Evolutionary conservation across 1,140 invertebrate genomes (phyloP).

Genomic region (Ips nitidus): DNA sequence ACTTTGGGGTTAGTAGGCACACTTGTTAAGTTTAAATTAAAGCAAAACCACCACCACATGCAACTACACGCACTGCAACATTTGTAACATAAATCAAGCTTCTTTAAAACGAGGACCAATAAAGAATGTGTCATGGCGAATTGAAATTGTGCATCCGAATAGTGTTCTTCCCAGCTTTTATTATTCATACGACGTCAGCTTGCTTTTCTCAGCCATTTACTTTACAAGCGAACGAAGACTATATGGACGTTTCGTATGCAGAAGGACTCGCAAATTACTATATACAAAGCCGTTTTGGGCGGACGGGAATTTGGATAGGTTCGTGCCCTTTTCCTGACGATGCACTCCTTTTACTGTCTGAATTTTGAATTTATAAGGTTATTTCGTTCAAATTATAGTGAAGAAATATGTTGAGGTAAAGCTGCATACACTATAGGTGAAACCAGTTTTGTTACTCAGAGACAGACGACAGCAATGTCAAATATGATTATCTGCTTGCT

Average conservation of each 20-base stretch:
- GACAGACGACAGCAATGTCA: too few species aligned
- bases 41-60: neutral
- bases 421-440: too few species aligned
- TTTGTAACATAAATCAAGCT: neutral
- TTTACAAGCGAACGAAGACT: constrained; percentile 15
- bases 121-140: constrained; percentile 6
- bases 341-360: too few species aligned
- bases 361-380: too few species aligned
- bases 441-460: too few species aligned
- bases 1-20: constrained; percentile 6
- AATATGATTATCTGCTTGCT: too few species aligned
- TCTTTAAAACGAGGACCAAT: constrained; percentile 1
- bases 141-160: constrained; percentile 1
- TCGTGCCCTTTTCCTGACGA: too few species aligned
- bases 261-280: constrained; percentile 12
- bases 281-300: constrained; percentile 7
- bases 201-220: constrained; percentile 19
- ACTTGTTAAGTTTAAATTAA: neutral
- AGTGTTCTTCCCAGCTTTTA: constrained; percentile 9
- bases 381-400: too few species aligned
- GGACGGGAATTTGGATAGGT: constrained; percentile 2
- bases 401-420: too few species aligned
- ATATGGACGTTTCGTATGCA: constrained; percentile 18
- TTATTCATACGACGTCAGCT: constrained; percentile 14
- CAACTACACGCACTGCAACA: neutral